These are phyloP conservation scores for Harpegnathos saltator DNA, from an alignment of 1,140 invertebrate genomes.

Conservation along the genomic window DNA sequence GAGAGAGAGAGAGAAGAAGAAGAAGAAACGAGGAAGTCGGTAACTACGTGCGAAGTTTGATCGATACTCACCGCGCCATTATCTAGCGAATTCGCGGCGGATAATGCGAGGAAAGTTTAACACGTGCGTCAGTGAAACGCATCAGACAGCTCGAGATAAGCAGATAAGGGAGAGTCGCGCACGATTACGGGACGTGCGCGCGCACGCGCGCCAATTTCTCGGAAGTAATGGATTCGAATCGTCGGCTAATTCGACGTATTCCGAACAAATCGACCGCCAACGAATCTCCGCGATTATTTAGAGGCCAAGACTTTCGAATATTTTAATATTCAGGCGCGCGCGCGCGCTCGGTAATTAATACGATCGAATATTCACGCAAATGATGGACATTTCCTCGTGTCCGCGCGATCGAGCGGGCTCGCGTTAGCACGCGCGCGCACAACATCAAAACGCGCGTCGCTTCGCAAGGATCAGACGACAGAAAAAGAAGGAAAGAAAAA, in stretches of 20 bases:
- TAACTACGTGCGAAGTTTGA: conserved; percentile 66
- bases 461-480: no score
- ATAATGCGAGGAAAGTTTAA: conserved; percentile 73
- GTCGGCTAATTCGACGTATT: conserved; percentile 14
- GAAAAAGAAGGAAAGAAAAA: no score
- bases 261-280: conserved; percentile 21
- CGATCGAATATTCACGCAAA: conserved; percentile 47
- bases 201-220: conserved; percentile 29
- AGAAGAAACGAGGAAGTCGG: conserved; percentile 43
- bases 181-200: neutral
- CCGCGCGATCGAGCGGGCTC: neutral
- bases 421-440: neutral
- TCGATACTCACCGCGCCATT: conserved; percentile 63
- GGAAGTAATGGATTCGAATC: conserved; percentile 52
- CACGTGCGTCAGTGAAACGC: conserved; percentile 73
- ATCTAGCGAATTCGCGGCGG: conserved; percentile 60
- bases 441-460: conserved; percentile 8
- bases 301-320: conserved; percentile 27
- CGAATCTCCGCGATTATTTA: conserved; percentile 36
- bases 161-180: conserved; percentile 60
- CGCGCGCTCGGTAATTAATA: conserved; percentile 33
- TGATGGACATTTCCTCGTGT: conserved; percentile 9
- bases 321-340: conserved; percentile 36
- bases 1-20: no score
- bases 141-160: conserved; percentile 70